These are phyloP conservation scores for Cataglyphis albicans DNA, from an alignment of 2,888 invertebrate genomes.

Conservation along the genomic window DNA sequence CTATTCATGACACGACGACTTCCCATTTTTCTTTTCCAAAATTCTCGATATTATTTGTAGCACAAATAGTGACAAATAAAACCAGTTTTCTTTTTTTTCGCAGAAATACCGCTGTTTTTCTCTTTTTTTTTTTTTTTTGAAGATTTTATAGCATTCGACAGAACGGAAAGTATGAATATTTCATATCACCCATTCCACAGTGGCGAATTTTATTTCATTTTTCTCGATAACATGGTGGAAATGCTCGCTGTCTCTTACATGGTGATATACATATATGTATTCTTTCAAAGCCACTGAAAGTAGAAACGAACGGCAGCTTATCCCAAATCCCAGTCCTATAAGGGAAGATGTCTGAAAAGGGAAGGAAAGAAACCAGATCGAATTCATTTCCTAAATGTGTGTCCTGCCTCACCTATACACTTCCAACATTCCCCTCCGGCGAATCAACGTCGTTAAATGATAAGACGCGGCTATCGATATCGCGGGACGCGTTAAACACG, in stretches of 20 bases:
- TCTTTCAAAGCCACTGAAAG: neutral
- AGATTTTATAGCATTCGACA: conserved; percentile 9
- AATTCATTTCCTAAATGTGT: neutral
- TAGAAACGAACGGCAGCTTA: neutral
- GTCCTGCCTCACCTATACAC: neutral
- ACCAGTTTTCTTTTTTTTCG: neutral
- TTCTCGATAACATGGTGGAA: neutral
- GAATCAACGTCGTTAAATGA: conserved; percentile 22
- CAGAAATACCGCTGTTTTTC: neutral
- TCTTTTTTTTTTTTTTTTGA: neutral
- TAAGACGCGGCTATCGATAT: conserved; percentile 10
- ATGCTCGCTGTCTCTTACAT: neutral
- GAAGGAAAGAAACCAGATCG: neutral
- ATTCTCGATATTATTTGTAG: neutral
- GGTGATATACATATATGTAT: neutral
- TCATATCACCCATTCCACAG: neutral
- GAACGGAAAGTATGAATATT: conserved; percentile 12
- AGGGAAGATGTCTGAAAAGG: neutral
- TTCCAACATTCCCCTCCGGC: neutral
- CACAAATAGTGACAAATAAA: conserved; percentile 5
- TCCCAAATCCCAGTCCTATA: neutral
- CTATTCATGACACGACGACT: neutral
- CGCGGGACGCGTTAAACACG: neutral
- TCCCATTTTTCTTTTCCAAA: neutral
- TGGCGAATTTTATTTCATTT: conserved; percentile 4